Evolutionary conservation across 2,888 invertebrate genomes (phyloP), one percentile per base, ranked within the genome.

Genomic region (Drosophila mimetica): DNA sequence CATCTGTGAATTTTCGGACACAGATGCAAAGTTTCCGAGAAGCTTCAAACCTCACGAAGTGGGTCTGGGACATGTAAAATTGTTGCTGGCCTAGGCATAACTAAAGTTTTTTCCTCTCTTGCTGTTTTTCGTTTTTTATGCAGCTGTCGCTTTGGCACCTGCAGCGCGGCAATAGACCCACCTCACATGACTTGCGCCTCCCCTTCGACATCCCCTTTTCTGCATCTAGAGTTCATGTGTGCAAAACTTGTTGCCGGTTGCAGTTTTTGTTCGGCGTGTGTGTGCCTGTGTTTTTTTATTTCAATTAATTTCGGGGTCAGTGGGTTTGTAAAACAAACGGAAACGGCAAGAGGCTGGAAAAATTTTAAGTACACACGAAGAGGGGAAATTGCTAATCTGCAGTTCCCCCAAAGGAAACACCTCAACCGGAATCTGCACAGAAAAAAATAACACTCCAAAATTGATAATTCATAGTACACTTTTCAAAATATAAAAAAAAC

Each of bases 1-100:
- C 47, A 25, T 34, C 47, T 55, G 55, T 22, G 34, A 18, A 8
- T 59, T 41, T 52, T 53, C 13, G 44, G 44, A 14, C 30, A 44
- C 44, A 57, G 28, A 37, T 50, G 14, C 55, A 50, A 18, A 28
- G 34, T 39, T 63, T 48, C 60, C 50, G 64, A 52, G 64, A 53
- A 66, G 64, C 53, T 22, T 20, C 30, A 54, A 34, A 36, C 42
- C 61, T 57, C 25, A 39, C 52, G 30, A 61, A 60, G 58, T 65
- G 60, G 77, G 76, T 76, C 76, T 79, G 76, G 74, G 76, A 70
- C 77, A 76, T 48, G 69, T 64, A 44, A 20, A 59, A 73, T 50
- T 73, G 39, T 37, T 34, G 55, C 53, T 65, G 54, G 60, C 50
- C 71, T 71, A 71, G 63, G 66, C 58, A 71, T 51, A 53, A 69